Evolutionary conservation across 2,113 vertebrate species (phyloP).

Genomic region (Osmerus eperlanus): DNA sequence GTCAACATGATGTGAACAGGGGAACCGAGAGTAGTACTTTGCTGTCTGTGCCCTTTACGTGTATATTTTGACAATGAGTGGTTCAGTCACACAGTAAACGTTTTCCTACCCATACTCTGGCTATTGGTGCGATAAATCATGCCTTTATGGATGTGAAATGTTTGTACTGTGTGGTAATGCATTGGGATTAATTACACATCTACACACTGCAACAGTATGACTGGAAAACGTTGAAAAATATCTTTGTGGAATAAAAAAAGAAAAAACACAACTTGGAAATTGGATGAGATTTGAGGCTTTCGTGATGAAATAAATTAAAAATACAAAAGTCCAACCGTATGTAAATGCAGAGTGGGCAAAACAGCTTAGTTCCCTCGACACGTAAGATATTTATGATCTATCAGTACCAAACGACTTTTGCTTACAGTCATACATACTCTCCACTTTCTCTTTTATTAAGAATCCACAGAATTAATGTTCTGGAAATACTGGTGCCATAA

Average conservation of each 20-base stretch:
- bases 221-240: constrained; percentile 40
- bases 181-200: constrained; percentile 37
- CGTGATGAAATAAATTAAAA: constrained; percentile 27
- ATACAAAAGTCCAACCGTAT: constrained; percentile 28
- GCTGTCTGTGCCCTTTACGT: constrained; percentile 37
- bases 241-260: background rate
- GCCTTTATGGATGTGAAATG: constrained; percentile 26
- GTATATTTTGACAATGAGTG: constrained; percentile 35
- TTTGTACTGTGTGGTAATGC: constrained; percentile 21
- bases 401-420: constrained; percentile 68
- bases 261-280: background rate
- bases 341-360: constrained; percentile 57
- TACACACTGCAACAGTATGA: constrained; percentile 34
- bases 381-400: constrained; percentile 61
- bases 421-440: constrained; percentile 37
- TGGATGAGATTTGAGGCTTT: constrained; percentile 9
- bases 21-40: constrained; percentile 21
- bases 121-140: constrained; percentile 43
- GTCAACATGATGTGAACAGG: constrained; percentile 45
- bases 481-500: constrained; percentile 62
- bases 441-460: constrained; percentile 34
- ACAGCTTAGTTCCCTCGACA: constrained; percentile 45
- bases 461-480: constrained; percentile 62
- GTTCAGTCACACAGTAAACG: constrained; percentile 15
- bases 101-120: background rate